phyloP scores from a whole-genome alignment of 2,113 vertebrate species.

The Accipiter cooperii region DNA sequence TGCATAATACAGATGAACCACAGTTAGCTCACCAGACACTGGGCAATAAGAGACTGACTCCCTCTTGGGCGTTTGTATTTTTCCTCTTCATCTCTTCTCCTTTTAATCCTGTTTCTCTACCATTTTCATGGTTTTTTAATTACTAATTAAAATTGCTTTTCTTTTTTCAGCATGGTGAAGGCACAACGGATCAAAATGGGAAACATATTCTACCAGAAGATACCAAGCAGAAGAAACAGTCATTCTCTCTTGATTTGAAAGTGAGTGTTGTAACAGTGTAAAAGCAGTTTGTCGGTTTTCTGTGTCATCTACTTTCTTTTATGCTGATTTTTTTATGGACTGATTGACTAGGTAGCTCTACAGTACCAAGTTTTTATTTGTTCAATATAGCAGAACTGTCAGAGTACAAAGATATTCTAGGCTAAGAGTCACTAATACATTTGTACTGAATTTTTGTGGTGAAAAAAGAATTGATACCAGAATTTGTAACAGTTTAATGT shows the following conservation, averaged over 20 bases:
- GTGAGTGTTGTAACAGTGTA: background rate
- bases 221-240: background rate
- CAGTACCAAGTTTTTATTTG: background rate
- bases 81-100: background rate
- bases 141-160: background rate
- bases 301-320: background rate
- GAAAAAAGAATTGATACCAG: background rate
- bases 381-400: background rate
- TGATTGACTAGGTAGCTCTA: background rate
- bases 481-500: background rate
- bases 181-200: background rate
- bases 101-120: background rate
- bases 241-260: background rate
- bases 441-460: background rate
- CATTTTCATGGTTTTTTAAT: background rate
- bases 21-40: background rate
- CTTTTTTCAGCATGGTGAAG: background rate
- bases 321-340: background rate
- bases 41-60: too few relatives aligned
- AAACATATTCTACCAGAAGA: background rate
- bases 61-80: background rate
- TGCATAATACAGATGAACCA: background rate
- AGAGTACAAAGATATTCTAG: background rate
- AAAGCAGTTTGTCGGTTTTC: background rate
- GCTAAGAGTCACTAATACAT: background rate